These are phyloP conservation scores for Pitangus sulphuratus DNA, from an alignment of 2,797 vertebrate species.

Conservation along the genomic window DNA sequence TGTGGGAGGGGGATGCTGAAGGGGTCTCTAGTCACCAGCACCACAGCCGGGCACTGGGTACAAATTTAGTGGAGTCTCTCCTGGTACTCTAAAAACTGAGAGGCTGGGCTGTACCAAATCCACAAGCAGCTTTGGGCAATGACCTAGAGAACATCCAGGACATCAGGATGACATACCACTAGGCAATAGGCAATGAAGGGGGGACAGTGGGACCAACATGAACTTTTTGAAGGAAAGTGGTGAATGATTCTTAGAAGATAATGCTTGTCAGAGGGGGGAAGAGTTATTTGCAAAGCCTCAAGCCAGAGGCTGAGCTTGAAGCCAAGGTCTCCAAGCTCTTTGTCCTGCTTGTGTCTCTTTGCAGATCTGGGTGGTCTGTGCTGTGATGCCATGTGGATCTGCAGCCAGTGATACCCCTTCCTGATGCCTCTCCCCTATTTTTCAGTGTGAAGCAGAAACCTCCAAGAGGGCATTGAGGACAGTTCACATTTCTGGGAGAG, in stretches of 20 bases:
- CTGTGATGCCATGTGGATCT: background rate
- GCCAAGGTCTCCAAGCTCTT: background rate
- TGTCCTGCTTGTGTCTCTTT: background rate
- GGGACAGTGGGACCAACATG: fast-evolving
- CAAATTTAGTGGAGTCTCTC: background rate
- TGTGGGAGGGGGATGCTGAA: background rate
- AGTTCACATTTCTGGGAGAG: background rate
- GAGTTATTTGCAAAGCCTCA: background rate
- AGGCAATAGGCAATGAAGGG: background rate
- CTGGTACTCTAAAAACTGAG: background rate
- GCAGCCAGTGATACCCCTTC: background rate
- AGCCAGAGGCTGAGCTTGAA: background rate
- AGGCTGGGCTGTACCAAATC: background rate
- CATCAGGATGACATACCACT: background rate
- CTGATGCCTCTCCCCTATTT: background rate
- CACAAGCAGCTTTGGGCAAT: background rate
- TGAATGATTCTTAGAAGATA: background rate
- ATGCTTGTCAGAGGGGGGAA: background rate
- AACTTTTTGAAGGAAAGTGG: background rate
- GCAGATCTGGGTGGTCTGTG: background rate
- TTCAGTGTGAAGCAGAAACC: background rate
- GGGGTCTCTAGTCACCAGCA: background rate
- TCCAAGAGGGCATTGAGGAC: background rate
- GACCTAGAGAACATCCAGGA: background rate
- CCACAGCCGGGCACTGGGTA: fast-evolving